A percentile compares a stretch with the other conserved stretches of the same genome.
Conservation (phyloP, 2,797 vertebrate species). For the Smutsia gigantea region DNA sequence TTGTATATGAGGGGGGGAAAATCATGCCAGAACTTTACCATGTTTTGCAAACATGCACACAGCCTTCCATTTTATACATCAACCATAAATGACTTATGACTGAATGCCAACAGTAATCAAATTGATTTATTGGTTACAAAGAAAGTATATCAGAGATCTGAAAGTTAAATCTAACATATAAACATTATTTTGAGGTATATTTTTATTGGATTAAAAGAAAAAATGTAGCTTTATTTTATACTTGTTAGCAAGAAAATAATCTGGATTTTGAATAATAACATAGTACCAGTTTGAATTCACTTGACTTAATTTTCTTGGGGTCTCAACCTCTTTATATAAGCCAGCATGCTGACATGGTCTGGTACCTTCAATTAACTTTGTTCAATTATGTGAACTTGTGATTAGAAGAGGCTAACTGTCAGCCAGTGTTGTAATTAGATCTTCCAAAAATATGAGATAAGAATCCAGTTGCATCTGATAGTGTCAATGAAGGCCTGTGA, state of each 20-base stretch:
- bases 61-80: not conserved
- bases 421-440: constrained; percentile 59
- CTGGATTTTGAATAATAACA: constrained; percentile 11
- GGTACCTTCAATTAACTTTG: constrained; percentile 55
- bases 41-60: not conserved
- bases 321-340: constrained; percentile 58
- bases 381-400: constrained; percentile 58
- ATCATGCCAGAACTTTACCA: not conserved
- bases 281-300: constrained; percentile 54
- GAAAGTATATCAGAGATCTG: not conserved
- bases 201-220: constrained; percentile 10
- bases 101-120: not conserved
- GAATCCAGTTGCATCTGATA: not conserved
- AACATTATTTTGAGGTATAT: not conserved
- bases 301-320: constrained; percentile 53
- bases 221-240: not conserved
- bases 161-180: not conserved
- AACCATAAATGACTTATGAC: not conserved
- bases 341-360: constrained; percentile 9
- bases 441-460: constrained; percentile 62
- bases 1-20: not conserved
- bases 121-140: not conserved
- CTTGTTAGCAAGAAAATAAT: constrained; percentile 31
- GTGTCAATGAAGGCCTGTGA: not conserved
- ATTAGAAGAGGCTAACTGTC: constrained; percentile 61